Percentiles rank a stretch among this genome's conserved stretches.
Conservation (phyloP, 1,140 invertebrate genomes). For the Brachionus plicatilis region DNA sequence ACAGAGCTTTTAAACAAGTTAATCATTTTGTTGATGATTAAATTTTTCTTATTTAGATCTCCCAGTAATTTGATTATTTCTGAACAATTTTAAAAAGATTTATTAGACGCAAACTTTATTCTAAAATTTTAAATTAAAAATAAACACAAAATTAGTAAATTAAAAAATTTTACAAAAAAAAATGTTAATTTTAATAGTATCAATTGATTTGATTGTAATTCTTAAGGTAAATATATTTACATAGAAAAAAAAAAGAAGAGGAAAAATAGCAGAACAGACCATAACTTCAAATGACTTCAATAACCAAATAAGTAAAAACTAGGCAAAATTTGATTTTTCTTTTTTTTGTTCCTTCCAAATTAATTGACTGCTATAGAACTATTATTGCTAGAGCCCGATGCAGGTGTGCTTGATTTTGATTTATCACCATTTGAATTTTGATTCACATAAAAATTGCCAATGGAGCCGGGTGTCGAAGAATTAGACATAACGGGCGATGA, state of each 20-base stretch:
- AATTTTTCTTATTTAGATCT: neutral
- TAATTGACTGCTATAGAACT: conserved; percentile 29
- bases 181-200: neutral
- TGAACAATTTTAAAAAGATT: neutral
- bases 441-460: neutral
- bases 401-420: neutral
- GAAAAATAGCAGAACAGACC: neutral
- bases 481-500: neutral
- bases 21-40: too few relatives aligned
- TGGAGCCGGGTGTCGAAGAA: neutral
- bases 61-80: too few relatives aligned
- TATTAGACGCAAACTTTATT: neutral
- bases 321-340: neutral
- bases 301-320: neutral
- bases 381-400: conserved; percentile 26
- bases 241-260: neutral
- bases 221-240: neutral
- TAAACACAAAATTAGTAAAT: neutral
- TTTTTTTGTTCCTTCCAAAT: neutral
- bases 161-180: neutral
- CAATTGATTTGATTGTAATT: neutral
- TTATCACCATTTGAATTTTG: neutral
- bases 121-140: neutral
- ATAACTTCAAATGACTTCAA: neutral
- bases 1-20: too few relatives aligned